Percentiles rank a stretch among this genome's conserved stretches.
These are phyloP conservation scores for Caerostris extrusa DNA, from an alignment of 1,140 invertebrate genomes.

Conservation along the genomic window DNA sequence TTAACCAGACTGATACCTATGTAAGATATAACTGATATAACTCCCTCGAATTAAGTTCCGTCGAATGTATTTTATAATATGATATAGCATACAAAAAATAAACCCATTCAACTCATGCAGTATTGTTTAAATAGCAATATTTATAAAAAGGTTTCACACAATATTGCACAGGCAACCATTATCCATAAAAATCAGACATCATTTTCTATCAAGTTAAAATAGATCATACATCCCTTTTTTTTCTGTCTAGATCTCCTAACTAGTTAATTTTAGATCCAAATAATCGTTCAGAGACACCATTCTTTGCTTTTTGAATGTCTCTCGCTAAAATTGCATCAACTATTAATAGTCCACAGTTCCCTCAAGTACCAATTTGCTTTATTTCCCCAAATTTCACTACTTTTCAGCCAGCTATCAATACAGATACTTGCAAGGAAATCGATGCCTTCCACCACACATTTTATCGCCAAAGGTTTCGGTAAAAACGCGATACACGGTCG, in stretches of 20 bases:
- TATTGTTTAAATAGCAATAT: no score
- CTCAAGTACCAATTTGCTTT: not conserved
- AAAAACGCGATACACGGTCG: conserved; percentile 12
- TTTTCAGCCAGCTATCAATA: conserved; percentile 2
- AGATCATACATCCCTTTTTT: not conserved
- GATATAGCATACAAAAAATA: no score
- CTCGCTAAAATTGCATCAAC: not conserved
- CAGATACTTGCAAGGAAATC: not conserved
- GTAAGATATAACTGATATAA: no score
- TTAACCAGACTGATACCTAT: no score
- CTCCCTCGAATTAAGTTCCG: no score
- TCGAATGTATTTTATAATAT: no score
- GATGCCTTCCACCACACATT: conserved; percentile 27
- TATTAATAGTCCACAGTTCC: not conserved
- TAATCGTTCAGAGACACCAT: not conserved
- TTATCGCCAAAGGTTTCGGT: conserved; percentile 23
- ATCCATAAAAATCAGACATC: not conserved
- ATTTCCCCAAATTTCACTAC: not conserved
- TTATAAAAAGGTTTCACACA: no score
- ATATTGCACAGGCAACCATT: not conserved
- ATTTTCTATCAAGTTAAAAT: not conserved
- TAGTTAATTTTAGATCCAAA: conserved; percentile 1
- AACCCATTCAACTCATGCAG: no score
- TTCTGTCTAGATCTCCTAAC: not conserved
- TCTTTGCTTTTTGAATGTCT: not conserved